These are phyloP conservation scores for Agrotis segetum DNA, from an alignment of 2,888 invertebrate genomes.

Conservation along the genomic window DNA sequence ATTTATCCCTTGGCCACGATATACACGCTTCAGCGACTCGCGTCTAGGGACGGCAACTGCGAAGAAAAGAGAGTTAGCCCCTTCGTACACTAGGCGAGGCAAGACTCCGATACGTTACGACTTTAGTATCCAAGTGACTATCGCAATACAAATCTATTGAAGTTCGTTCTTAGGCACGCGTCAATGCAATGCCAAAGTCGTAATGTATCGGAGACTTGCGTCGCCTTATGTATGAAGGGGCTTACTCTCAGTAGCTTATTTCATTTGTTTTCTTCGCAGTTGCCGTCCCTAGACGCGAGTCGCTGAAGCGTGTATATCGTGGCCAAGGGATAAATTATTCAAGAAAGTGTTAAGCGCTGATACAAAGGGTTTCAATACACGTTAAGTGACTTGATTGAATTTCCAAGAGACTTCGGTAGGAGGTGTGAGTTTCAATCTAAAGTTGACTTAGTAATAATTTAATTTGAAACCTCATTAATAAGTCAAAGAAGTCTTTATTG, in stretches of 20 bases:
- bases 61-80: too few relatives aligned
- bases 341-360: slow-evolving; percentile 40
- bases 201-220: too few relatives aligned
- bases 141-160: too few relatives aligned
- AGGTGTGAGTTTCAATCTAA: slow-evolving; percentile 34
- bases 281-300: background rate
- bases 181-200: too few relatives aligned
- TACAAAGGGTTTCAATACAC: slow-evolving; percentile 57
- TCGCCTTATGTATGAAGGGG: too few relatives aligned
- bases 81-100: too few relatives aligned
- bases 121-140: too few relatives aligned
- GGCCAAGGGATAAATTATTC: slow-evolving; percentile 21
- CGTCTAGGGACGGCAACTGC: too few relatives aligned
- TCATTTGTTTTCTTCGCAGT: background rate
- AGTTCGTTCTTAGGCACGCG: too few relatives aligned
- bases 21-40: too few relatives aligned
- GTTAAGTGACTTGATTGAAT: slow-evolving; percentile 62
- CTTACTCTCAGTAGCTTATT: background rate
- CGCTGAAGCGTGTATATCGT: background rate
- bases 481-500: slow-evolving; percentile 5
- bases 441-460: slow-evolving; percentile 25
- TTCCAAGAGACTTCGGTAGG: slow-evolving; percentile 25
- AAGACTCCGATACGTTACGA: too few relatives aligned
- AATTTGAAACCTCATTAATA: slow-evolving; percentile 29
- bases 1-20: too few relatives aligned